Evolutionary conservation across 2,888 invertebrate species (phyloP).

Genomic region (Leptopterna dolabrata): DNA sequence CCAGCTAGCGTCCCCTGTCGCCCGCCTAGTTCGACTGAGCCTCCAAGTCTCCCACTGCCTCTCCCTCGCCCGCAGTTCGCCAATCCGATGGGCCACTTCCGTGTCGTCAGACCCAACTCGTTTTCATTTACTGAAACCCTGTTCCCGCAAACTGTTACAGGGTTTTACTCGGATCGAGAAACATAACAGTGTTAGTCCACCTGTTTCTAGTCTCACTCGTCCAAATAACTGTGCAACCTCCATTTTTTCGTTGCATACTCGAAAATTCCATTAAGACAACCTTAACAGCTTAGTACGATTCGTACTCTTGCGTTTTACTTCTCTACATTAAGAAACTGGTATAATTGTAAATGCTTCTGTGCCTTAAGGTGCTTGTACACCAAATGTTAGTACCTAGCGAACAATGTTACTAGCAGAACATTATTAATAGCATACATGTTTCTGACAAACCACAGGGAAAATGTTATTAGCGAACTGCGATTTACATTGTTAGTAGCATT

Average conservation of each 20-base stretch:
- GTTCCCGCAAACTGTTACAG: not conserved
- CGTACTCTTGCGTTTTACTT: not conserved
- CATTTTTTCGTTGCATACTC: not conserved
- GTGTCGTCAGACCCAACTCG: no score
- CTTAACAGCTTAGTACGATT: not conserved
- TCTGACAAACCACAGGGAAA: no score
- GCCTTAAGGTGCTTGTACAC: no score
- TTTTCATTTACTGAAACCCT: no score
- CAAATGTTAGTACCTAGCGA: no score
- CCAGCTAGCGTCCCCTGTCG: constrained; percentile 65
- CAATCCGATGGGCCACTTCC: not conserved
- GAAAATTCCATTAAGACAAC: not conserved
- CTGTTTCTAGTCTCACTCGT: not conserved
- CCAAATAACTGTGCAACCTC: not conserved
- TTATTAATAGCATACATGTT: no score
- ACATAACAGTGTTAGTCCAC: not conserved
- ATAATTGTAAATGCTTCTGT: no score
- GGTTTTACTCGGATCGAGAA: not conserved
- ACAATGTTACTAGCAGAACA: no score
- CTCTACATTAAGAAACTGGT: no score
- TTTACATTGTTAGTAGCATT: no score
- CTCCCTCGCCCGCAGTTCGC: not conserved
- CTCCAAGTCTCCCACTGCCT: not conserved
- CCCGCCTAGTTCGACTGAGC: not conserved
- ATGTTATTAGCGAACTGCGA: no score